Percentiles rank a stretch among this genome's conserved stretches.
Conservation (phyloP, 2,113 vertebrate genomes). For the Solea senegalensis region DNA sequence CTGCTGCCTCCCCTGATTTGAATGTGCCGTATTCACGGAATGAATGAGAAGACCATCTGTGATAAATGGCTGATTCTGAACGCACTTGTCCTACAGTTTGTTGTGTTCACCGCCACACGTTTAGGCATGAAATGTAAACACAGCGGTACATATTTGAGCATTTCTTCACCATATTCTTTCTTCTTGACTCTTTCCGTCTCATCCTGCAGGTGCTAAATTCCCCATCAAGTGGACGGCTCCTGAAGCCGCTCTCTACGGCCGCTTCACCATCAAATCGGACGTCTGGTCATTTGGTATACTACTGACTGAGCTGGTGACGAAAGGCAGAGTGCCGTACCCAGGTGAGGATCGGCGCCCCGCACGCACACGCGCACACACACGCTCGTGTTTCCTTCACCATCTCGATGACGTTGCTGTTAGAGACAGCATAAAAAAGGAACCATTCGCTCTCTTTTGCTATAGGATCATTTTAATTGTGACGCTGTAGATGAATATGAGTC, state of each 20-base stretch:
- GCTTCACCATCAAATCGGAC: constrained; percentile 98
- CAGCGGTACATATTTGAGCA: too few relatives aligned
- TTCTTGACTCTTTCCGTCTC: constrained; percentile 3
- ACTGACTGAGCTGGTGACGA: constrained; percentile 95
- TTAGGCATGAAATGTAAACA: too few relatives aligned
- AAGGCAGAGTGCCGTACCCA: constrained; percentile 97
- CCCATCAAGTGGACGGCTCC: constrained; percentile 99
- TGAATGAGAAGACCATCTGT: too few relatives aligned
- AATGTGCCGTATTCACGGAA: too few relatives aligned
- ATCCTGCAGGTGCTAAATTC: constrained; percentile 91
- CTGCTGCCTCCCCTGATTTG: too few relatives aligned
- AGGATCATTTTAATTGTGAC: constrained; percentile 7
- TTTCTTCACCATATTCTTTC: too few relatives aligned
- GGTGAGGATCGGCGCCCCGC: constrained; percentile 73
- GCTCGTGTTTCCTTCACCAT: too few relatives aligned
- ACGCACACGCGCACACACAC: too few relatives aligned
- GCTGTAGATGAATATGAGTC: constrained; percentile 29
- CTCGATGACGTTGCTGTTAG: not conserved
- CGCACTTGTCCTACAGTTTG: too few relatives aligned
- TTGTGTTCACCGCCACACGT: too few relatives aligned
- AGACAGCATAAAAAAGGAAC: not conserved
- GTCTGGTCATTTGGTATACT: constrained; percentile 99
- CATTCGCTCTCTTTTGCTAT: not conserved
- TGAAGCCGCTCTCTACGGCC: constrained; percentile 95
- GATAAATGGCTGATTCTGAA: too few relatives aligned